Percentiles rank a stretch among this genome's conserved stretches.
phyloP scores from a whole-genome alignment of 2,113 vertebrate genomes.

The Sceloporus tristichus region DNA sequence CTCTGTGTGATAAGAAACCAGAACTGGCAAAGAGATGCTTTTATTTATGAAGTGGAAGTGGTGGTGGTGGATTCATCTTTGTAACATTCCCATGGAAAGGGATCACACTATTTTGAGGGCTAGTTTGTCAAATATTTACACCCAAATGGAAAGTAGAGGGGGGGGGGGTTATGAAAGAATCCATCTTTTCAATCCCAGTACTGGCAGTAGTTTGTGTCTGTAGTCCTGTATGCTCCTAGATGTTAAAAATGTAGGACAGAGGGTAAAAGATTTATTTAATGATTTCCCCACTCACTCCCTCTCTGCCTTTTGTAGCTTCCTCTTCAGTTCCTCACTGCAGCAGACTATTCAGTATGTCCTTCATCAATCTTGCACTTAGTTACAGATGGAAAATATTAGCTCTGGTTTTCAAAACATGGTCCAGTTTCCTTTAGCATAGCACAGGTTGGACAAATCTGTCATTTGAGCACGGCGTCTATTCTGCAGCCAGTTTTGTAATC shows the following conservation, averaged over 20 bases:
- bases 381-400: slow-evolving; percentile 89
- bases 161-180: slow-evolving; percentile 13
- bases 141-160: neutral
- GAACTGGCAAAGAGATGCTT: neutral
- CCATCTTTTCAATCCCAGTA: neutral
- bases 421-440: slow-evolving; percentile 76
- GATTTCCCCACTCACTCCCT: neutral
- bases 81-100: slow-evolving; percentile 8
- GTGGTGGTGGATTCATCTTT: slow-evolving; percentile 1
- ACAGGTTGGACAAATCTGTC: slow-evolving; percentile 89
- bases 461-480: slow-evolving; percentile 83
- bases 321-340: slow-evolving; percentile 12
- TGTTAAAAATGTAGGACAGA: neutral
- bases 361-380: slow-evolving; percentile 80
- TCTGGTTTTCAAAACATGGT: slow-evolving; percentile 83
- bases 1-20: neutral
- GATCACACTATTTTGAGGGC: neutral
- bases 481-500: slow-evolving; percentile 84
- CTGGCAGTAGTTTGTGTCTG: neutral
- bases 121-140: neutral
- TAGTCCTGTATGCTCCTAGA: neutral
- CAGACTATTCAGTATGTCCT: slow-evolving; percentile 78
- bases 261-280: neutral
- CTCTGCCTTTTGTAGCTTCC: neutral
- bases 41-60: neutral